phyloP scores from a whole-genome alignment of 2,797 vertebrate genomes.

The Typhlichthys eigenmanni region DNA sequence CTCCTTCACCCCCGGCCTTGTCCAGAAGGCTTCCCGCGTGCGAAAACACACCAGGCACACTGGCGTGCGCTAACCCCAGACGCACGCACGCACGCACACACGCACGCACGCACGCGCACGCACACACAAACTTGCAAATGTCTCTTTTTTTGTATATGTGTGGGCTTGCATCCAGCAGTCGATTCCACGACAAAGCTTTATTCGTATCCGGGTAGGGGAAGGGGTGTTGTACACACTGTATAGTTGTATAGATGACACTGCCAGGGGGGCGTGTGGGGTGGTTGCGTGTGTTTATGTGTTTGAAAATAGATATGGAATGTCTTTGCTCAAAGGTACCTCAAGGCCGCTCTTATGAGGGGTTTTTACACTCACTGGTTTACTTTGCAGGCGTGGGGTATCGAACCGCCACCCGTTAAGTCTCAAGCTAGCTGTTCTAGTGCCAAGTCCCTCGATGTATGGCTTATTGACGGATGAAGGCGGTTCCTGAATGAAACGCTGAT shows the following conservation, averaged over 20 bases:
- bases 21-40: slow-evolving; percentile 89
- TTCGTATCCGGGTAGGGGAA: not conserved
- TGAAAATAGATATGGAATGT: too few species aligned
- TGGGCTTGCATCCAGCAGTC: slow-evolving; percentile 57
- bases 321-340: too few species aligned
- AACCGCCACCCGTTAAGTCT: too few species aligned
- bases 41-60: slow-evolving; percentile 33
- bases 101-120: slow-evolving; percentile 13
- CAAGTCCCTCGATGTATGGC: too few species aligned
- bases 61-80: slow-evolving; percentile 17
- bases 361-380: too few species aligned
- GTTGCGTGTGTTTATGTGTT: too few species aligned
- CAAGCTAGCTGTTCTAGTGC: too few species aligned
- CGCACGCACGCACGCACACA: not conserved
- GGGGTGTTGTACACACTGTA: slow-evolving; percentile 16
- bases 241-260: not conserved
- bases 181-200: slow-evolving; percentile 21
- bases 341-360: too few species aligned
- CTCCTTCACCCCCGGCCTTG: slow-evolving; percentile 98
- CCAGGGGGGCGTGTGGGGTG: too few species aligned
- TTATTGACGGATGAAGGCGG: too few species aligned
- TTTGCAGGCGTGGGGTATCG: too few species aligned
- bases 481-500: too few species aligned
- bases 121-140: not conserved
- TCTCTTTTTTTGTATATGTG: slow-evolving; percentile 24